phyloP scores from a whole-genome alignment of 2,797 vertebrate species.

The Clamator glandarius region DNA sequence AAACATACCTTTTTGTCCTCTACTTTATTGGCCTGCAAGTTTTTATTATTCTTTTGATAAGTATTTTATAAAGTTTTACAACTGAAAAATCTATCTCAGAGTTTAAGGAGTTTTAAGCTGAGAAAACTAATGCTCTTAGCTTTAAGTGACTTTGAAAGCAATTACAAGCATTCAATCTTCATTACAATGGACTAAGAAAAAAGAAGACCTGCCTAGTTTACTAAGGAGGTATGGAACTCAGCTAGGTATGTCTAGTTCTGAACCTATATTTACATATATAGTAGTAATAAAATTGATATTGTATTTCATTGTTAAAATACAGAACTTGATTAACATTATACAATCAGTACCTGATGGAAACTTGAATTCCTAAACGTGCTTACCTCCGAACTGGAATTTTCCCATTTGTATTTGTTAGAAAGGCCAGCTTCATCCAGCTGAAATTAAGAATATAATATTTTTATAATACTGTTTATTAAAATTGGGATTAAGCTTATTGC shows the following conservation, averaged over 20 bases:
- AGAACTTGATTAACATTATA: background rate
- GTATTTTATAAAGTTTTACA: background rate
- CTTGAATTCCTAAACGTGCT: slow-evolving; percentile 13
- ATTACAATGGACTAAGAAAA: background rate
- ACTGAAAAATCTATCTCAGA: background rate
- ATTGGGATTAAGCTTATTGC: background rate
- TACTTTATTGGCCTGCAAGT: background rate
- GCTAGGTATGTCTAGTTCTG: background rate
- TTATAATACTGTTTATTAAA: background rate
- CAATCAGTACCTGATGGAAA: background rate
- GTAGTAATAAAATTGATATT: background rate
- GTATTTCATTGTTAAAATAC: background rate
- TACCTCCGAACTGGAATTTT: slow-evolving; percentile 98
- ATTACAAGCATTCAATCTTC: background rate
- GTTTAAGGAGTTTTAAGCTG: background rate
- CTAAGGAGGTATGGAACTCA: background rate
- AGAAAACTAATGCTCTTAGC: background rate
- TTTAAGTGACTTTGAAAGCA: background rate
- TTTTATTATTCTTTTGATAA: background rate
- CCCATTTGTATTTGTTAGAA: slow-evolving; percentile 93
- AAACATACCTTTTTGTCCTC: background rate
- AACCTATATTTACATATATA: background rate
- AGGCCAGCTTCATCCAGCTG: slow-evolving; percentile 98
- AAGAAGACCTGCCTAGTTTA: background rate
- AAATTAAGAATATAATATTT: slow-evolving; percentile 27